Evolutionary conservation across 2,113 vertebrate species (phyloP), one percentile per base, ranked within the genome.

Genomic region (Oreotragus oreotragus): DNA sequence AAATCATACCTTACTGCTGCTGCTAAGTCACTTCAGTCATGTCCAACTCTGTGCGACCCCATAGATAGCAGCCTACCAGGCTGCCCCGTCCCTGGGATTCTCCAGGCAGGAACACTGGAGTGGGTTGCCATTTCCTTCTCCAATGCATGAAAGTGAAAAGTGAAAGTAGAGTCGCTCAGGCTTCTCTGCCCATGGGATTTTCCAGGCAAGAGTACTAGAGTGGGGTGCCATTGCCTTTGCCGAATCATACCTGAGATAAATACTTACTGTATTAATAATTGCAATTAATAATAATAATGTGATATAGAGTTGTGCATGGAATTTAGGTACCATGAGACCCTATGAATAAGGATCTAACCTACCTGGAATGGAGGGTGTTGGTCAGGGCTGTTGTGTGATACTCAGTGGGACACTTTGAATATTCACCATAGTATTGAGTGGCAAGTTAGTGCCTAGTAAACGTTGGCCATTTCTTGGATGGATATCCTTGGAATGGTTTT

Each of bases 401-500:
- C 9, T 39, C 81, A 62, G 0, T 28, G 70, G 30, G 23, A 45
- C 47, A 27, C 70, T n/a, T 43, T 0, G 0, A 64, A n/a, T 39
- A 36, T 27, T 70, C 57, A 8, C 23, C 45, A 14, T 13, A 43
- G 15, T 16, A 49, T 5, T 73, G 19, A 89, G 57, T 49, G 73
- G 33, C 19, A 2, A 57, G 23, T 84, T 80, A 5, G 3, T 90
- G 15, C 14, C 92, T 64, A 47, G 13, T 36, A 70, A 23, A 81
- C 30, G 6, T 1, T 36, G 36, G 58, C n/a, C 14, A 55, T 84
- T 90, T 95, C n/a, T 49, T 77, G 64, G 36, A 25, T 57, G 15
- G 55, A 55, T 53, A 80, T 57, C n/a, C 14, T 96, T 95, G 39
- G 70, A 60, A 73, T 53, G 15, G 53, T 43, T 91, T 66, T 76